Evolutionary conservation across 2,113 vertebrate species (phyloP).

Genomic region (Prochilodus magdalenae): DNA sequence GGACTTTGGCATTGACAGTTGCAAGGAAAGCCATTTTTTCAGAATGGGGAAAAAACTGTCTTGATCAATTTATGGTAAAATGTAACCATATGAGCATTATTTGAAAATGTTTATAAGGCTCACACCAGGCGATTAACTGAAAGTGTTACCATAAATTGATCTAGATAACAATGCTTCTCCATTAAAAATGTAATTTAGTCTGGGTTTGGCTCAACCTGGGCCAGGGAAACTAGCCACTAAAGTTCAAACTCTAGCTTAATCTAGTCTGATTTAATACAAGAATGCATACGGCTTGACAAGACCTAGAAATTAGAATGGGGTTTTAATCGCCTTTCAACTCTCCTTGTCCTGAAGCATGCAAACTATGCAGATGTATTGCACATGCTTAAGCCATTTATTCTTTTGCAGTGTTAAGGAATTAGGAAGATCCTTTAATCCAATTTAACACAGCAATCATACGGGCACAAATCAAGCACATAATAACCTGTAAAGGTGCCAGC

Average conservation of each 20-base stretch:
- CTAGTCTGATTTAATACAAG: neutral
- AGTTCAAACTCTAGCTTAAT: no score
- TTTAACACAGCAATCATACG: slow-evolving; percentile 75
- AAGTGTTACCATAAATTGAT: no score
- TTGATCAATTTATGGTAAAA: no score
- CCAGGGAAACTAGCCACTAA: no score
- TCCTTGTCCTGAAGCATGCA: slow-evolving; percentile 70
- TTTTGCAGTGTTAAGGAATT: slow-evolving; percentile 61
- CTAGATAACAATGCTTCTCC: no score
- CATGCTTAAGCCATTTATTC: slow-evolving; percentile 67
- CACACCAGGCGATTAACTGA: no score
- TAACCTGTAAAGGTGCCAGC: slow-evolving; percentile 58
- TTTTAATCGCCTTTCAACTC: slow-evolving; percentile 71
- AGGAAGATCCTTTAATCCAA: slow-evolving; percentile 77
- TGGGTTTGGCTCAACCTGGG: no score
- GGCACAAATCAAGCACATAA: slow-evolving; percentile 72
- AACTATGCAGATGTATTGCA: slow-evolving; percentile 54
- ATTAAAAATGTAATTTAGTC: neutral
- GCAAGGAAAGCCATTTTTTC: no score
- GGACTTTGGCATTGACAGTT: no score
- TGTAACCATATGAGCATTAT: no score
- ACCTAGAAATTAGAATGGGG: neutral
- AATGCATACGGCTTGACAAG: neutral
- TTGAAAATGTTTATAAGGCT: no score
- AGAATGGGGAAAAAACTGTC: no score